These are phyloP conservation scores for Mormyrus hasselquistii DNA, from an alignment of 2,797 vertebrate genomes.

Conservation along the genomic window DNA sequence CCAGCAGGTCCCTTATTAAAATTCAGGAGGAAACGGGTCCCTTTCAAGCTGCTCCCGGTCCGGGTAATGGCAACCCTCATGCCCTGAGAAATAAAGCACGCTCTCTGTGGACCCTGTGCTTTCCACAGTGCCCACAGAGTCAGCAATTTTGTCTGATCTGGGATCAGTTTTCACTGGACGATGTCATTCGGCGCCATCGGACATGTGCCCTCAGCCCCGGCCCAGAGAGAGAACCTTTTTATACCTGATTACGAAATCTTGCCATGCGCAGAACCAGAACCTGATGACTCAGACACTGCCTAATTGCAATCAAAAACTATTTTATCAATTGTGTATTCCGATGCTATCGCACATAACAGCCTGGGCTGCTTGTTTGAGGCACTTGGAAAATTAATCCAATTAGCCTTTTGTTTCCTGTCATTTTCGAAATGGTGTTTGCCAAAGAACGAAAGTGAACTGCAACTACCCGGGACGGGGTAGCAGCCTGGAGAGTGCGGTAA, in stretches of 20 bases:
- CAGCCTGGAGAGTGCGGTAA: slow-evolving; percentile 17
- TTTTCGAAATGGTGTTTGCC: slow-evolving; percentile 30
- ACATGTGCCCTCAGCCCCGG: slow-evolving; percentile 40
- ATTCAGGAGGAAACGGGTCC: neutral
- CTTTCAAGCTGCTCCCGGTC: neutral
- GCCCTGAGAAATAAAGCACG: neutral
- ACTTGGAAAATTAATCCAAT: slow-evolving; percentile 60
- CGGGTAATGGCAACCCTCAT: neutral
- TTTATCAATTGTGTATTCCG: slow-evolving; percentile 48
- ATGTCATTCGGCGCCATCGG: slow-evolving; percentile 21
- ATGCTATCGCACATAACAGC: slow-evolving; percentile 51
- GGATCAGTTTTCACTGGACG: slow-evolving; percentile 39
- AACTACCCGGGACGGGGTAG: slow-evolving; percentile 21
- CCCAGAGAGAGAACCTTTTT: slow-evolving; percentile 60
- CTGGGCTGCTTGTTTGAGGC: slow-evolving; percentile 38
- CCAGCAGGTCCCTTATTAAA: neutral
- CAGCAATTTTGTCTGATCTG: slow-evolving; percentile 25
- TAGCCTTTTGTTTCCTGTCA: slow-evolving; percentile 42
- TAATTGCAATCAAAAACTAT: slow-evolving; percentile 49
- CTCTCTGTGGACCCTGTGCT: neutral
- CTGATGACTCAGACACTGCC: slow-evolving; percentile 46
- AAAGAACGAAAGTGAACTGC: slow-evolving; percentile 29
- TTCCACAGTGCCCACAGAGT: neutral
- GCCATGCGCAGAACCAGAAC: slow-evolving; percentile 46
- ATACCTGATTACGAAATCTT: slow-evolving; percentile 62